phyloP scores from a whole-genome alignment of 2,113 vertebrate genomes.

The Brachirus orientalis region DNA sequence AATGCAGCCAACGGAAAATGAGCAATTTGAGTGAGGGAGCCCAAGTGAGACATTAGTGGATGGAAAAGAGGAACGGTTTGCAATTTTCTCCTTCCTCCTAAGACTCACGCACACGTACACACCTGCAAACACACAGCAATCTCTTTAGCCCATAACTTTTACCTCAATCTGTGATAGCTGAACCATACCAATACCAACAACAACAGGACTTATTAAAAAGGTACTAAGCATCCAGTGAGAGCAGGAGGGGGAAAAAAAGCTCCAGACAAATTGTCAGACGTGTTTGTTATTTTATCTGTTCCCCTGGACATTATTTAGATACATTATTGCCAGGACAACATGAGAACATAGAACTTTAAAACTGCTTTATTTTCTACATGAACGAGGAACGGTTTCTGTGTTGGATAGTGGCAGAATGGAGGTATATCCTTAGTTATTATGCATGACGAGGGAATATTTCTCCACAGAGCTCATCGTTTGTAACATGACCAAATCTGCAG shows the following conservation, averaged over 20 bases:
- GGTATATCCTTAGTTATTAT: background rate
- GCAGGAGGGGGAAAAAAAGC: background rate
- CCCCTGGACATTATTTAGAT: background rate
- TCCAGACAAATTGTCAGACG: background rate
- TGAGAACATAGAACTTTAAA: no score
- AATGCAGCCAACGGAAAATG: slow-evolving; percentile 78
- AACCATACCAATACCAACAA: slow-evolving; percentile 14
- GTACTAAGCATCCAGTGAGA: slow-evolving; percentile 1
- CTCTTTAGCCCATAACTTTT: slow-evolving; percentile 11
- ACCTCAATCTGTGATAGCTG: slow-evolving; percentile 25
- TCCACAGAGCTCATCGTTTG: background rate
- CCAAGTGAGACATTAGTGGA: slow-evolving; percentile 70
- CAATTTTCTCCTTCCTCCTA: slow-evolving; percentile 53
- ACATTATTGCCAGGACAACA: no score
- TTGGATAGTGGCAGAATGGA: background rate
- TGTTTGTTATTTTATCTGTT: slow-evolving; percentile 14
- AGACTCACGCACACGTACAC: slow-evolving; percentile 2
- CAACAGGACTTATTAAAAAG: slow-evolving; percentile 19
- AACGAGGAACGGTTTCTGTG: no score
- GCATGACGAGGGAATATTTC: background rate
- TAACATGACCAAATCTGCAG: background rate
- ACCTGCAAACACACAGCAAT: slow-evolving; percentile 11
- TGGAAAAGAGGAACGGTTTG: slow-evolving; percentile 61
- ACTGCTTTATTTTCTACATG: no score
- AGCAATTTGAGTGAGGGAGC: slow-evolving; percentile 69